These are phyloP conservation scores for Ceyx cyanopectus DNA, from an alignment of 2,113 vertebrate genomes.

Conservation along the genomic window DNA sequence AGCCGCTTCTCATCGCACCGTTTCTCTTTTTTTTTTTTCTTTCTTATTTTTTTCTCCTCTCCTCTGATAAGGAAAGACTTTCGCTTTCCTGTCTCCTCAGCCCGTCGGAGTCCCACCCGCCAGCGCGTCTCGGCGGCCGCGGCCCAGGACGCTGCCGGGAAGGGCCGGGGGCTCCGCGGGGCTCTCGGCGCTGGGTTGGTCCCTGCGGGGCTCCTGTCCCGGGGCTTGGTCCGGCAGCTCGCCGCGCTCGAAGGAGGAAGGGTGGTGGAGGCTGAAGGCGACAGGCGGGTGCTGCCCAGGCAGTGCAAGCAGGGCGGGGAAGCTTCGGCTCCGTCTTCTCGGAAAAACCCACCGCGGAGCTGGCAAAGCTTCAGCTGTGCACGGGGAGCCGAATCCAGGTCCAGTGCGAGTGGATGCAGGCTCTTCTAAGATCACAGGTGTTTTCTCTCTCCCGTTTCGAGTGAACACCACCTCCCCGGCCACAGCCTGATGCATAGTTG, in stretches of 20 bases:
- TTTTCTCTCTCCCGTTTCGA: neutral
- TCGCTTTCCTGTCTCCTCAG: neutral
- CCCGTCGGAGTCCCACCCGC: neutral
- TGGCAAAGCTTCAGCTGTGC: neutral
- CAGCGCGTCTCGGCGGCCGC: neutral
- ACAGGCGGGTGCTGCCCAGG: neutral
- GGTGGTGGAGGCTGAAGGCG: neutral
- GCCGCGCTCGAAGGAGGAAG: neutral
- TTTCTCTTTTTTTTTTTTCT: neutral
- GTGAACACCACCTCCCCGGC: neutral
- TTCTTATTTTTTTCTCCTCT: too few species aligned
- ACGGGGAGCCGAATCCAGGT: neutral
- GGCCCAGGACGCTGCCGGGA: neutral
- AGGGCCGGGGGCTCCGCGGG: neutral
- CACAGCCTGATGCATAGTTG: neutral
- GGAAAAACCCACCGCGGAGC: fast-evolving
- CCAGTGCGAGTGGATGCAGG: neutral
- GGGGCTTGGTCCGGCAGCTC: neutral
- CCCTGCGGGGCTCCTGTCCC: neutral
- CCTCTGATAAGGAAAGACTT: neutral
- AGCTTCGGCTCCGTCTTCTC: neutral
- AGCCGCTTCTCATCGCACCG: neutral
- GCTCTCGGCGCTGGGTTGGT: neutral
- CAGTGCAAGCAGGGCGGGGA: fast-evolving
- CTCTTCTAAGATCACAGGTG: neutral